Evolutionary conservation across 2,113 vertebrate species (phyloP), one percentile per base, ranked within the genome.

Genomic region (Tapirus terrestris): DNA sequence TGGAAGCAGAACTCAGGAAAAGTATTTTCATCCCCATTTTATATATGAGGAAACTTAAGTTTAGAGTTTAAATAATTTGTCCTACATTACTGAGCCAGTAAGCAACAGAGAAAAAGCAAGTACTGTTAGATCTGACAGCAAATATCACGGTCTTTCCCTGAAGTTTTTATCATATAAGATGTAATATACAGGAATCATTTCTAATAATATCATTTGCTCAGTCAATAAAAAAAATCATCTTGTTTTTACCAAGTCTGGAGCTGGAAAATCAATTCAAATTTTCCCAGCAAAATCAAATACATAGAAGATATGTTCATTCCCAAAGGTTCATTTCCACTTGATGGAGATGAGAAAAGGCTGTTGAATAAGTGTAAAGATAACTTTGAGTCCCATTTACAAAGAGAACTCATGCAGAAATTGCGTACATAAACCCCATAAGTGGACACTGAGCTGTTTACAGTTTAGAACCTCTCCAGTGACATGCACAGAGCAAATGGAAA

Each of bases 281-380:
- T 92, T 8, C 29, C 48, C 45, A 45, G 23, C 6, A 92, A 81
- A 92, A 84, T 89, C 84, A 96, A 88, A 93, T 39, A 77, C 53
- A 48, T 0, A 79, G 18, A 72, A 89, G 77, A 58, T 83, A 91
- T 53, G 90, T 5, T n/a, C 3, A 84, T 56, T 2, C 76, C 95
- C 58, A 70, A 61, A 58, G 23, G 11, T 75, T 97, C 91, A 79
- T 8, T 5, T 61, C 76, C 16, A 77, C 39, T 97, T 95, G 8
- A 25, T 61, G 11, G 68, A 92, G 17, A 81, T 94, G 43, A 97
- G 61, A 96, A 87, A 92, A 97, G 11, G 25, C 51, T 97, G 20
- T 31, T 97, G 84, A 91, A 67, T 96, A 92, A 94, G 76, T 86
- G 48, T 96, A 80, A 92, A 91, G 76, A 87, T 93, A 94, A 56